Base-by-base conservation (phyloP, 2,113 vertebrate species). In the Setophaga coronata region DNA sequence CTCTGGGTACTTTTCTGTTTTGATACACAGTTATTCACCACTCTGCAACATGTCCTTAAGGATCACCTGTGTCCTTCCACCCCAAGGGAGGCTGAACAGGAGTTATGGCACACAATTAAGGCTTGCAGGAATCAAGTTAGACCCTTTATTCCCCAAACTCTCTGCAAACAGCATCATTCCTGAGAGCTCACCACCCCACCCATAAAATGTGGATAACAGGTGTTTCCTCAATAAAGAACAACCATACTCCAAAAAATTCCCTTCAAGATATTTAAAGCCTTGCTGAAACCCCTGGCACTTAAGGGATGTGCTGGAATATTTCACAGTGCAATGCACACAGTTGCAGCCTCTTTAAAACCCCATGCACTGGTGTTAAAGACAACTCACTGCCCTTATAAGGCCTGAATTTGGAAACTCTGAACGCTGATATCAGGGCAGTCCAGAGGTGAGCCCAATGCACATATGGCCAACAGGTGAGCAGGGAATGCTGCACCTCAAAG, bases 191-290 rank as follows among this genome's bases (percentile, higher is more conserved):
- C 21, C 23, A 11, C 74, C 62, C 66, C 60, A 15, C 11, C 71
- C 0, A 0, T 54, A 62, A 73, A 72, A 78, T 4, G 16, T 73
- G 82, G 51, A 4, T 48, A 91, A 83, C 72, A 67, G 71, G 83
- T 82, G 89, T 69, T 78, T 95, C 91, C 82, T 90, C 82, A 45
- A 42, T 33, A 76, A 91, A 78, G 64, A 87, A 31, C 73, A 45
- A 74, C 36, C 60, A 34, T 2, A 42, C 69, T 33, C 43, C 17
- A 62, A 91, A 94, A 89, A 78, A 34, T 29, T 17, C 90, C 76
- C 77, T 84, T 28, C 25, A 28, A 71, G 54, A 23, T 24, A 69
- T 33, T 85, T 57, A 70, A 87, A 93, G 57, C 60, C 36, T 47
- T 71, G 69, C 73, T 80, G 71, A 65, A 93, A 40, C 43, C 25